Conservation (phyloP, 1,140 invertebrate genomes). For the Eriosoma lanigerum region DNA sequence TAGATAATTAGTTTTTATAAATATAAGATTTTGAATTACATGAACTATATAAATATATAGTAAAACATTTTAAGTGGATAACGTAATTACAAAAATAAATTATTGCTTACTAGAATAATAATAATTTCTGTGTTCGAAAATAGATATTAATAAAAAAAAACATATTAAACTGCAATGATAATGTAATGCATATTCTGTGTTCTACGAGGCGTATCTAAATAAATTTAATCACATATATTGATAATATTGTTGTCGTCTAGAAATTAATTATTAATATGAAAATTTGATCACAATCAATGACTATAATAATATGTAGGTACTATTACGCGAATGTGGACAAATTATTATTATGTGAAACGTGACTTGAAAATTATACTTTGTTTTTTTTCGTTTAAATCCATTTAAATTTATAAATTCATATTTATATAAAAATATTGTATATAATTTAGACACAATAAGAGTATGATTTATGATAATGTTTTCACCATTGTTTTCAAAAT, state of each 20-base stretch:
- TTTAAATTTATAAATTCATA: neutral
- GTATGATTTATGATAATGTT: neutral
- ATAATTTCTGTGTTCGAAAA: too few species aligned
- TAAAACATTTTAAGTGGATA: too few species aligned
- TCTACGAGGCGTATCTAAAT: neutral
- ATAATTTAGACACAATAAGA: neutral
- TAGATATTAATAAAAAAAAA: too few species aligned
- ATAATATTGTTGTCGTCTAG: conserved; percentile 4
- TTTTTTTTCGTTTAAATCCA: neutral
- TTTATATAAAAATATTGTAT: neutral
- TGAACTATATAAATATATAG: too few species aligned
- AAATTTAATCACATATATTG: neutral
- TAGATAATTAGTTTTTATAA: too few species aligned
- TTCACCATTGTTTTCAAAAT: too few species aligned
- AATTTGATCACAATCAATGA: neutral
- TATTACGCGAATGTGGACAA: neutral
- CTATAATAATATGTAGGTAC: too few species aligned
- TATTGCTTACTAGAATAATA: too few species aligned
- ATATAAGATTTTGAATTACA: too few species aligned
- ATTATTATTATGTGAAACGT: neutral
- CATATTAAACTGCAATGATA: neutral
- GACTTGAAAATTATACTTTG: conserved; percentile 9
- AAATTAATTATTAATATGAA: neutral
- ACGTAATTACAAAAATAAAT: too few species aligned
- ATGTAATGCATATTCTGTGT: neutral